phyloP scores from a whole-genome alignment of 1,140 invertebrate genomes.

The Tenebrio molitor region DNA sequence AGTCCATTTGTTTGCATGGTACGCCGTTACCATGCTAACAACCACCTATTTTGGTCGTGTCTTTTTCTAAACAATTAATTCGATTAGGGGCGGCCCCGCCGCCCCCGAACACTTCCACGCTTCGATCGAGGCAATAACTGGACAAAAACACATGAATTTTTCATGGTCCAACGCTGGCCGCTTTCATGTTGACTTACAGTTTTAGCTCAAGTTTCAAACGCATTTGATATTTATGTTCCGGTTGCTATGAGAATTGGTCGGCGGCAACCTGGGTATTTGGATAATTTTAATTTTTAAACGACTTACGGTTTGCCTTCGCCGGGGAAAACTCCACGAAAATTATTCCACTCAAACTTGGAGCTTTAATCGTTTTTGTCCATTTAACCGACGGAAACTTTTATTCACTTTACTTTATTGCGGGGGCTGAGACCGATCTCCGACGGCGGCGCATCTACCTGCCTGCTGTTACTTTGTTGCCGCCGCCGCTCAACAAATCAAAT shows the following conservation, averaged over 20 bases:
- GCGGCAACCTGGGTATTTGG: constrained; percentile 18
- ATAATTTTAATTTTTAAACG: constrained; percentile 40
- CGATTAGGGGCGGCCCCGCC: not conserved
- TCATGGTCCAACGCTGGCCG: not conserved
- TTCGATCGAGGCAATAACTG: constrained; percentile 6
- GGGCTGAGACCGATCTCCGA: constrained; percentile 9
- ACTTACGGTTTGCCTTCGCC: constrained; percentile 24
- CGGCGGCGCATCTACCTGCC: not conserved
- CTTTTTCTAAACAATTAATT: constrained; percentile 30
- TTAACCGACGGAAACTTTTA: constrained; percentile 36
- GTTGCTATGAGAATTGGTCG: constrained; percentile 28
- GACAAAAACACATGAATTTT: constrained; percentile 35
- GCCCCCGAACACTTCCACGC: not conserved
- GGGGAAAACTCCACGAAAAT: constrained; percentile 27
- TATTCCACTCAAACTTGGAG: constrained; percentile 26
- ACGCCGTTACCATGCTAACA: constrained; percentile 7
- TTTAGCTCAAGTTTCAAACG: constrained; percentile 31
- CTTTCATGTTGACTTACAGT: constrained; percentile 32
- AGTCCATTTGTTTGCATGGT: constrained; percentile 23
- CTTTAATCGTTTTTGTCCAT: constrained; percentile 36
- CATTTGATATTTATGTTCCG: constrained; percentile 31
- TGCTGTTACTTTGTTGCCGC: not conserved
- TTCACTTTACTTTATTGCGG: constrained; percentile 30
- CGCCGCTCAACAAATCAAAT: constrained; percentile 6
- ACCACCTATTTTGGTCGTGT: constrained; percentile 7